Percentiles rank a stretch among this genome's conserved stretches.
phyloP scores from a whole-genome alignment of 2,113 vertebrate genomes.

The Isurus oxyrinchus region DNA sequence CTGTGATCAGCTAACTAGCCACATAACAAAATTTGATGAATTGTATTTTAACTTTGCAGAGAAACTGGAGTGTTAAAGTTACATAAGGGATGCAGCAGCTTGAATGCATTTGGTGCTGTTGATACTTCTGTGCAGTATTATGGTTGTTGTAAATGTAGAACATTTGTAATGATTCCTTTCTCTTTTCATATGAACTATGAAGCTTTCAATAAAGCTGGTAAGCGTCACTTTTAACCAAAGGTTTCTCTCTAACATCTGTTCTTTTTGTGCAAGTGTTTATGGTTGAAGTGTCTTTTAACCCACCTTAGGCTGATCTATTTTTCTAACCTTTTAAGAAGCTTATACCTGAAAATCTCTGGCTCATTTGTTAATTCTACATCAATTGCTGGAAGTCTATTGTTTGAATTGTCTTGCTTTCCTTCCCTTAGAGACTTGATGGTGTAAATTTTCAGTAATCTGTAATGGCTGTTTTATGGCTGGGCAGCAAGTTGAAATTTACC shows the following conservation, averaged over 20 bases:
- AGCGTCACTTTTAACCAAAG: slow-evolving; percentile 49
- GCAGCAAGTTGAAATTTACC: background rate
- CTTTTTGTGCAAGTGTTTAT: slow-evolving; percentile 10
- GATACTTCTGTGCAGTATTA: background rate
- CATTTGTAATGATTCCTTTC: slow-evolving; percentile 58
- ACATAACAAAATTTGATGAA: background rate
- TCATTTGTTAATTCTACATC: slow-evolving; percentile 9
- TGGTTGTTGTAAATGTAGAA: slow-evolving; percentile 6
- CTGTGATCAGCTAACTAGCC: background rate
- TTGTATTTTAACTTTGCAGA: background rate
- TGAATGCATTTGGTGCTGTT: slow-evolving; percentile 28
- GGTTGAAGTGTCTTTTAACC: background rate
- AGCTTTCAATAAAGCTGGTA: slow-evolving; percentile 95
- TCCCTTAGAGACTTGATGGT: background rate
- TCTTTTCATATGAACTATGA: slow-evolving; percentile 72
- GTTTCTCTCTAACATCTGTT: background rate
- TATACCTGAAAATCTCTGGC: background rate
- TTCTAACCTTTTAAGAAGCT: background rate
- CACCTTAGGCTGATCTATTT: background rate
- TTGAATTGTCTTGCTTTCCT: background rate
- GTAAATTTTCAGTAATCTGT: background rate
- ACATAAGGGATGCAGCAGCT: slow-evolving; percentile 28
- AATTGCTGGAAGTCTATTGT: background rate
- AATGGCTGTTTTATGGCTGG: background rate
- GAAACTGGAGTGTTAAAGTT: background rate